Evolutionary conservation across 1,140 invertebrate genomes (phyloP).

Genomic region (Drosophila varians): DNA sequence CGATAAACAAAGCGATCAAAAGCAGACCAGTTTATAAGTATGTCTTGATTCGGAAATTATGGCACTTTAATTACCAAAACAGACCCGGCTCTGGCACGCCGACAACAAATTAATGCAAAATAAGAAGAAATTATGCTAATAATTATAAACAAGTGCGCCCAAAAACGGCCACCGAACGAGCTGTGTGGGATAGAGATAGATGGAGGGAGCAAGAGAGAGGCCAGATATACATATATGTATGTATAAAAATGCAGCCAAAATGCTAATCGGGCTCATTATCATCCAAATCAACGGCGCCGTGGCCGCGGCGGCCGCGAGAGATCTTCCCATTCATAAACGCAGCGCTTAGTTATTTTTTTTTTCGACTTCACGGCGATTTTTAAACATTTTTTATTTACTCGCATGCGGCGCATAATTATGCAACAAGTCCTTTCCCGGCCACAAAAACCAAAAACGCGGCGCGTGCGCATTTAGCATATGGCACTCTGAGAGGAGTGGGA

Average conservation of each 20-base stretch:
- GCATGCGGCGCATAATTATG: constrained; percentile 78
- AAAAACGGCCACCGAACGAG: constrained; percentile 11
- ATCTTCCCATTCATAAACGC: constrained; percentile 79
- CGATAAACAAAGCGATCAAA: constrained; percentile 60
- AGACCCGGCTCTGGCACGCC: constrained; percentile 26
- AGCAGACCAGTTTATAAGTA: constrained; percentile 57
- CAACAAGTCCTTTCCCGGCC: constrained; percentile 77
- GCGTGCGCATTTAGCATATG: constrained; percentile 80
- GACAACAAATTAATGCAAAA: constrained; percentile 66
- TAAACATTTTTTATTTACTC: constrained; percentile 54
- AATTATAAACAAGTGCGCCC: constrained; percentile 76
- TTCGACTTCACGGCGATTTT: constrained; percentile 29
- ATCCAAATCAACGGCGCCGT: constrained; percentile 70
- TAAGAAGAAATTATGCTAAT: constrained; percentile 80
- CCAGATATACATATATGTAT: too few species aligned
- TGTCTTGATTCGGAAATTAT: constrained; percentile 55
- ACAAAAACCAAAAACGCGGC: constrained; percentile 58
- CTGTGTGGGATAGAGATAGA: constrained; percentile 13
- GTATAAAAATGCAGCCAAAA: constrained; percentile 69
- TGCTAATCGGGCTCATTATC: constrained; percentile 82
- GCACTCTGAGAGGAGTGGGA: constrained; percentile 7
- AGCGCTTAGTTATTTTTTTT: constrained; percentile 58
- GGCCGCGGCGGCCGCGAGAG: constrained; percentile 16
- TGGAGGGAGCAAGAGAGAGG: not conserved
- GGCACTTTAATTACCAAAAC: constrained; percentile 73